Conservation (phyloP, 2,888 invertebrate species). For the Dyspetes luteomarginatus region DNA sequence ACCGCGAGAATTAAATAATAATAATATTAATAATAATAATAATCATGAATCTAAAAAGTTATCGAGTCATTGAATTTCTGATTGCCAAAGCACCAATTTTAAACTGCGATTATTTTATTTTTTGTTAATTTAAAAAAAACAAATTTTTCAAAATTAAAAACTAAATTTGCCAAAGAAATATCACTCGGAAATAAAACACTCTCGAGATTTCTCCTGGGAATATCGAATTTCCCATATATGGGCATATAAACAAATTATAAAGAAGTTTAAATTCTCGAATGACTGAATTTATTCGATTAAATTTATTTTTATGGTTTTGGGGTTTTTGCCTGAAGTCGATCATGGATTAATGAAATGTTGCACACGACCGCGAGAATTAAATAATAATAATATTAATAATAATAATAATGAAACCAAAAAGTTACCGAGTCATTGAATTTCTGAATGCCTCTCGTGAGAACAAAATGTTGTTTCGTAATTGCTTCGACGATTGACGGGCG, state of each 20-base stretch:
- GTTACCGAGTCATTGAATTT: slow-evolving; percentile 43
- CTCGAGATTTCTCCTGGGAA: too few relatives aligned
- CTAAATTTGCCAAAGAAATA: too few relatives aligned
- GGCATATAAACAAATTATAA: too few relatives aligned
- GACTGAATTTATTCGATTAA: slow-evolving; percentile 51
- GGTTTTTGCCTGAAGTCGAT: slow-evolving; percentile 37
- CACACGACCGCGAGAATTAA: background rate
- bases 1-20: background rate
- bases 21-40: background rate
- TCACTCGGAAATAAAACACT: too few relatives aligned
- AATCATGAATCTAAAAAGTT: background rate
- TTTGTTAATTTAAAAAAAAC: too few relatives aligned
- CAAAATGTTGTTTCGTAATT: slow-evolving; percentile 38
- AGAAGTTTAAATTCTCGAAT: slow-evolving; percentile 40
- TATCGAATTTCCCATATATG: too few relatives aligned
- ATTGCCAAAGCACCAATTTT: too few relatives aligned
- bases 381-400: background rate
- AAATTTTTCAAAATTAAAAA: too few relatives aligned
- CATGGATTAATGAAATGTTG: slow-evolving; percentile 55
- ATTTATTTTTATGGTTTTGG: slow-evolving; percentile 46
- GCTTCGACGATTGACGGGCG: slow-evolving; percentile 42
- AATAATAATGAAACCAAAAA: background rate
- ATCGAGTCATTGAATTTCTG: slow-evolving; percentile 46
- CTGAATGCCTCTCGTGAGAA: slow-evolving; percentile 23
- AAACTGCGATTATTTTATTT: too few relatives aligned